A percentile compares a stretch with the other conserved stretches of the same genome.
phyloP scores from a whole-genome alignment of 2,888 invertebrate species.

The Nomada flava region DNA sequence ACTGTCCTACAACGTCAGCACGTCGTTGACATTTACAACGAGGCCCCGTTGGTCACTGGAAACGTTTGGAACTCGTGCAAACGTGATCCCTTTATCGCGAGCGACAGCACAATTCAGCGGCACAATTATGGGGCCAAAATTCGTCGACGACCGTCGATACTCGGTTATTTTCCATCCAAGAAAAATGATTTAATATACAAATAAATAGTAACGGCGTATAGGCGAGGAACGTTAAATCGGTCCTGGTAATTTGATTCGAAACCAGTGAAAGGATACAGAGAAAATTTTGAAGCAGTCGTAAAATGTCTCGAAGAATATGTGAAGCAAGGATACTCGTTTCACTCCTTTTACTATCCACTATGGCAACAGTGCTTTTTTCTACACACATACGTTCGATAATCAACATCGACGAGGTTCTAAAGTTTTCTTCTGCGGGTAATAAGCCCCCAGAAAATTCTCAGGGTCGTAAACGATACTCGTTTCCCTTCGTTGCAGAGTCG shows the following conservation, averaged over 20 bases:
- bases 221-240: too few relatives aligned
- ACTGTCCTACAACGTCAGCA: neutral
- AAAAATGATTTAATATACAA: neutral
- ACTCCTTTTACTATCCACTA: too few relatives aligned
- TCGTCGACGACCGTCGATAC: neutral
- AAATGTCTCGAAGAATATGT: neutral
- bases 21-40: slow-evolving; percentile 19
- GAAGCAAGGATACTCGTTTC: neutral
- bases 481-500: slow-evolving; percentile 47
- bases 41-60: neutral
- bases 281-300: neutral
- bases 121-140: neutral
- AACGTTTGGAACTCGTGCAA: neutral
- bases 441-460: slow-evolving; percentile 52
- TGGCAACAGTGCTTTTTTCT: neutral
- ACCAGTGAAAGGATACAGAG: neutral
- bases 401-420: slow-evolving; percentile 30
- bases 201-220: too few relatives aligned
- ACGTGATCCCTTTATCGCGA: slow-evolving; percentile 14
- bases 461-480: slow-evolving; percentile 54
- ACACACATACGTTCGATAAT: slow-evolving; percentile 34
- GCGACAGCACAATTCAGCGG: neutral
- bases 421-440: slow-evolving; percentile 38
- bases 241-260: neutral
- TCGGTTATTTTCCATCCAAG: neutral